A percentile compares a stretch with the other conserved stretches of the same genome.
phyloP scores from a whole-genome alignment of 2,113 vertebrate species.

The Formicarius rufipectus region DNA sequence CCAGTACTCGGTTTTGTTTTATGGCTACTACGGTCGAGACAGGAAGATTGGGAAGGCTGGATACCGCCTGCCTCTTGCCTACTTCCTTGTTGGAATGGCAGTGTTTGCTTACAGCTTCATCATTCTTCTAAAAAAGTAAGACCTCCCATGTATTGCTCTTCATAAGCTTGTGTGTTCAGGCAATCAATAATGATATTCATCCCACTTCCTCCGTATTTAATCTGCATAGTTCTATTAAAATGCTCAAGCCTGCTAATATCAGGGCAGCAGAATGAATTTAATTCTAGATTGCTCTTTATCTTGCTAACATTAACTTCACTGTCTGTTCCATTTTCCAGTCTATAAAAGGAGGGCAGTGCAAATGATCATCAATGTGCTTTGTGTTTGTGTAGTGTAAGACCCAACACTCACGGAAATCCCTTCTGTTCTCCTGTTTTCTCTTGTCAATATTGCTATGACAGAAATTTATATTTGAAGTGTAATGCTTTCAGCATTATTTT shows the following conservation, averaged over 20 bases:
- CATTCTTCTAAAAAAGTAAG: constrained; percentile 94
- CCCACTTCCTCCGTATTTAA: not conserved
- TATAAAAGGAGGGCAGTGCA: not conserved
- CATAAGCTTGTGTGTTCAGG: not conserved
- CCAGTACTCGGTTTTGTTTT: constrained; percentile 96
- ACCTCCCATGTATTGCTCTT: not conserved
- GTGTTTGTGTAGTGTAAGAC: not conserved
- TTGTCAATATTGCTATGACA: not conserved
- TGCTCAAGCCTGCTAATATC: not conserved
- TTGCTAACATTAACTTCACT: not conserved
- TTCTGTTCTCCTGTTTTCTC: not conserved
- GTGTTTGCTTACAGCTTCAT: constrained; percentile 98
- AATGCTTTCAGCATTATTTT: not conserved
- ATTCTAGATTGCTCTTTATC: not conserved
- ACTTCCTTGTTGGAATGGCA: constrained; percentile 97
- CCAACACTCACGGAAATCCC: accelerated
- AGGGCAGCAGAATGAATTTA: not conserved
- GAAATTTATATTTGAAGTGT: not conserved
- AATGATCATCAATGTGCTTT: not conserved
- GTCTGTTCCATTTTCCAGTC: not conserved
- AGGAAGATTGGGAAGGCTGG: constrained; percentile 90
- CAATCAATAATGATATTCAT: not conserved
- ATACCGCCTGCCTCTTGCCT: constrained; percentile 91
- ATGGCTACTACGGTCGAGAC: constrained; percentile 92
- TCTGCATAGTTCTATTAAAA: not conserved